Percentiles rank a stretch among this genome's conserved stretches.
These are phyloP conservation scores for Dynastes hyllus DNA, from an alignment of 2,888 invertebrate species.

Conservation along the genomic window DNA sequence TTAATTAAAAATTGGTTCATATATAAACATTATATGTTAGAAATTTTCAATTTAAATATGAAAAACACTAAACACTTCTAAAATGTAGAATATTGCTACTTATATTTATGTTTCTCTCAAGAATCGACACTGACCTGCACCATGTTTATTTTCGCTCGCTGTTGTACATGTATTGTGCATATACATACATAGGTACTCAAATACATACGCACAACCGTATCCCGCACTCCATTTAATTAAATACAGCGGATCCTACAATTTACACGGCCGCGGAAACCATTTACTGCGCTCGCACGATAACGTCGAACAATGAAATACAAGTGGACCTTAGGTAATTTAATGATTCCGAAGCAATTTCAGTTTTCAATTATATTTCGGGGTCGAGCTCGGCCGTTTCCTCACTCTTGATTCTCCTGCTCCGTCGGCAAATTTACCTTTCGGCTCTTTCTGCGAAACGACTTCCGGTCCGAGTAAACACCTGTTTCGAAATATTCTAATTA, in stretches of 20 bases:
- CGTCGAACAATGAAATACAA: constrained; percentile 30
- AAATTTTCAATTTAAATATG: no score
- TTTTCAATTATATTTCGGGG: constrained; percentile 26
- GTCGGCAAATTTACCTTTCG: constrained; percentile 29
- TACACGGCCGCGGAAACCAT: neutral
- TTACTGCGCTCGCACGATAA: constrained; percentile 11
- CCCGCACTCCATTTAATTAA: constrained; percentile 13
- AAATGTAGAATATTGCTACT: no score
- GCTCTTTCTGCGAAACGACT: constrained; percentile 21
- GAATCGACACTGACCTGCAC: no score
- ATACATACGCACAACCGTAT: neutral
- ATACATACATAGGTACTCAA: neutral
- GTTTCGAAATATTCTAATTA: constrained; percentile 43
- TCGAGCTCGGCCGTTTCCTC: neutral
- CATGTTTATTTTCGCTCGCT: no score
- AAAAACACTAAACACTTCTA: no score
- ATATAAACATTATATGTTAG: no score
- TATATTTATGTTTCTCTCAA: no score
- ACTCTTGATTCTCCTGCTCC: neutral
- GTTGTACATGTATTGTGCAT: no score
- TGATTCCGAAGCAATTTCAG: constrained; percentile 35
- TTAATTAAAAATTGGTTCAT: no score
- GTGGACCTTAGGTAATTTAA: constrained; percentile 36
- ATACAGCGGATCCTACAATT: constrained; percentile 9
- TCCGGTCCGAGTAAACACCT: constrained; percentile 17